Base-by-base conservation (phyloP, 2,797 vertebrate species). In the Liparis tanakae region DNA sequence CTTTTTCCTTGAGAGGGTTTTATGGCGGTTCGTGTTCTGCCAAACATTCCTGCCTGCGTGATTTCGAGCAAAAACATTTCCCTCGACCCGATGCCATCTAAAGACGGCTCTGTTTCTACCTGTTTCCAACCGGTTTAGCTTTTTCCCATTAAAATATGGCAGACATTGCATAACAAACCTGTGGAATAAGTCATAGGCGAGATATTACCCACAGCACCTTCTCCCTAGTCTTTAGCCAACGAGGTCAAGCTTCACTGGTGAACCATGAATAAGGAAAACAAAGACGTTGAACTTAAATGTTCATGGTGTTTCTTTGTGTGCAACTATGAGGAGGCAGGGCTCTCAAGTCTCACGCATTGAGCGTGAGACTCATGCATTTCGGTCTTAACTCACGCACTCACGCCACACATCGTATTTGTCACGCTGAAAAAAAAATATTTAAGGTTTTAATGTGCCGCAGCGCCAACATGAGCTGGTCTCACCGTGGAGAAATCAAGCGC, bases 1-100 rank as follows among this genome's bases (percentile, higher is more conserved):
- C 18, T 71, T 75, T 84, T 87, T 86, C 84, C 79, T 85, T 81
- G 87, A 91, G 84, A 87, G 79, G 76, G 41, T 83, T 86, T 85
- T 69, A 86, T 79, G 84, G 79, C 1, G 4, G 61, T 37, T 68
- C 3, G 14, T 67, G 77, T 77, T 78, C 70, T 84, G 82, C 85
- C 84, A 90, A 79, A 85, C 83, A 86, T 83, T 82, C 81, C 78
- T 81, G 65, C 70, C 63, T 57, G 77, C 71, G 55, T 61, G 57
- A 87, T 79, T 80, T 81, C 65, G 66, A 84, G 67, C 53, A 58
- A 76, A 82, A 84, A 76, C 68, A 70, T 84, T 89, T 81, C 79
- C 71, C 18, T 18, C 1, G 1, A 69, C 62, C 70, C 66, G 48
- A 34, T 57, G 62, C 37, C 62, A 37, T 74, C 71, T 77, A 62